Evolutionary conservation across 2,888 invertebrate species (phyloP), one percentile per base, ranked within the genome.

Genomic region (Zygothrica quintamaculata): DNA sequence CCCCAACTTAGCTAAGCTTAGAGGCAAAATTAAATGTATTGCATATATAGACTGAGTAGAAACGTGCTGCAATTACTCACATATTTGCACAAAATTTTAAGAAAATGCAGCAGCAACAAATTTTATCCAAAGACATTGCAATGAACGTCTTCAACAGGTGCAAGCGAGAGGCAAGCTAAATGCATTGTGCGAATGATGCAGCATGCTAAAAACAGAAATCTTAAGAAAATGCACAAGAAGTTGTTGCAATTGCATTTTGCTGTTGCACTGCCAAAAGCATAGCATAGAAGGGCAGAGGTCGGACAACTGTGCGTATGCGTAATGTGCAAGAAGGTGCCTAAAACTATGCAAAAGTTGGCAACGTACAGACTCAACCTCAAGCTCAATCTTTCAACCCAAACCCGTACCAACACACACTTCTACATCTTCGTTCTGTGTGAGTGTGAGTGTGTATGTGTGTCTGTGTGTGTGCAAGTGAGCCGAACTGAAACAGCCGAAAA

Each of bases 1-100:
- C 13, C n/a, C 11, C 42, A 59, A 15, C 15, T 33, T 39, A 39
- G 9, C 3, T 29, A 6, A 12, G 22, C 11, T 29, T 43, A 42
- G 52, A 58, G 37, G 34, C 59, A 60, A 70, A 65, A 73, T 65
- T 70, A 75, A 71, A 72, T 66, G 67, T 59, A 59, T 59, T 80
- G 46, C 67, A 68, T 65, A 74, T 59, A 76, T 36, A 47, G 50
- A 46, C 53, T 47, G 15, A 57, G 47, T 43, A 29, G 47, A 55
- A n/a, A 66, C 61, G 76, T 72, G 48, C 58, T 75, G 84, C 77
- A 85, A 85, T 82, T 85, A 82, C 69, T 79, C 77, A 78, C 67
- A 87, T 85, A 87, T 87, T 85, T 87, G 77, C 65, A 72, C 66
- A 84, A 85, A 77, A 87, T 84, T 84, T 85, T 87, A 87, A 87